phyloP scores from a whole-genome alignment of 2,113 vertebrate species.

The Himantopus leucocephalus region DNA sequence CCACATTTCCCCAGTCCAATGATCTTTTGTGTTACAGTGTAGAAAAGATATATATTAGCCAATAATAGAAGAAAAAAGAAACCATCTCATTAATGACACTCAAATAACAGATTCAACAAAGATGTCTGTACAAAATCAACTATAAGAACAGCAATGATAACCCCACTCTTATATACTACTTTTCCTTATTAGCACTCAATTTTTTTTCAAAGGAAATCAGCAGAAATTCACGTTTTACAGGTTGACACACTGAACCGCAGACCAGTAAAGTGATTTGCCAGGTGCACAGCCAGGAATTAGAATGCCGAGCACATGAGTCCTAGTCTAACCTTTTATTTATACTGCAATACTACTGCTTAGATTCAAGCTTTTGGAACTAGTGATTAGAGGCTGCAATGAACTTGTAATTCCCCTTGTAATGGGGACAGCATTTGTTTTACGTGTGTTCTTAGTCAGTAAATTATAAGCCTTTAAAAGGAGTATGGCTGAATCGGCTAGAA shows the following conservation, averaged over 20 bases:
- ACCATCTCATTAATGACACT: not conserved
- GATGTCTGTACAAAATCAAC: not conserved
- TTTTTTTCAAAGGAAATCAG: not conserved
- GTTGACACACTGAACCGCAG: not conserved
- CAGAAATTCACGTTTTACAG: not conserved
- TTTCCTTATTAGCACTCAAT: not conserved
- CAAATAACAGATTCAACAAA: not conserved
- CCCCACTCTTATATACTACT: not conserved
- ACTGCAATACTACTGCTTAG: not conserved
- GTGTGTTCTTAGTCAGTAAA: not conserved
- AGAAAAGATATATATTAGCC: not conserved
- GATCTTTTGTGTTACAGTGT: not conserved
- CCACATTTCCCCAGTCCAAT: not conserved
- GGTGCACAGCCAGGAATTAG: not conserved
- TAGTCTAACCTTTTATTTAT: constrained; percentile 17
- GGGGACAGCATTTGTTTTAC: not conserved
- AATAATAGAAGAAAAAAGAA: not conserved
- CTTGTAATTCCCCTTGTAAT: not conserved
- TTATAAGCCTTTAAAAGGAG: not conserved
- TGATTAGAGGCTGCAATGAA: not conserved
- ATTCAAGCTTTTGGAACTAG: not conserved
- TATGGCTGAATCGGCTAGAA: not conserved
- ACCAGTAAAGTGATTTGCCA: not conserved
- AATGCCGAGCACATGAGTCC: not conserved
- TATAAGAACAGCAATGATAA: not conserved